Evolutionary conservation across 2,797 vertebrate genomes (phyloP).

Genomic region (Liasis olivaceus): DNA sequence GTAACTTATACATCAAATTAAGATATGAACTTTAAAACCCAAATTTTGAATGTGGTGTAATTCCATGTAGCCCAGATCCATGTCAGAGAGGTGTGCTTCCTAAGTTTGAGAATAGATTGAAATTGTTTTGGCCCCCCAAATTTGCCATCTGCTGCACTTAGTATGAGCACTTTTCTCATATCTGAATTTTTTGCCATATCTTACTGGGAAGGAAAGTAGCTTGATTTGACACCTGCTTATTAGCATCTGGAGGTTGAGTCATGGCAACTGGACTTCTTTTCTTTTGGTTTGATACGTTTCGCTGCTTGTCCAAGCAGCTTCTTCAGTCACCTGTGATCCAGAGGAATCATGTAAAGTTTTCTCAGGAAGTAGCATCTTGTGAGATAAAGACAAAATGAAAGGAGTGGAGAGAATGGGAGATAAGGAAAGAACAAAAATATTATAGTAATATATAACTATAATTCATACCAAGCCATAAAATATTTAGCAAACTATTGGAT

Average conservation of each 20-base stretch:
- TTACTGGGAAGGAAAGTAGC: not conserved
- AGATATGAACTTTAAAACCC: not conserved
- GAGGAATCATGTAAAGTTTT: not conserved
- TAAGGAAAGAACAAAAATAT: not conserved
- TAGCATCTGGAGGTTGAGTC: no score
- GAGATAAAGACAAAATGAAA: not conserved
- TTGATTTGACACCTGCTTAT: not conserved
- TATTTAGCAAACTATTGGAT: not conserved
- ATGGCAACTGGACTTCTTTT: no score
- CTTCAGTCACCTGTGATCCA: no score
- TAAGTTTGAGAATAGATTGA: not conserved
- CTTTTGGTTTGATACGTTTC: no score
- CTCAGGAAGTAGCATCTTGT: not conserved
- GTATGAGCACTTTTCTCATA: not conserved
- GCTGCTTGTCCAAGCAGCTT: no score
- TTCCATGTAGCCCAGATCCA: not conserved
- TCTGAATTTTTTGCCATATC: not conserved
- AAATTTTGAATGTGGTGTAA: not conserved
- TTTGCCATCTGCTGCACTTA: not conserved
- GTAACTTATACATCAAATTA: not conserved
- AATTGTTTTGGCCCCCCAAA: not conserved
- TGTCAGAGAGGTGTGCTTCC: not conserved
- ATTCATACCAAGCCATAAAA: not conserved
- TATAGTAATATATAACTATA: not conserved
- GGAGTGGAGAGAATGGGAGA: not conserved